Conservation (phyloP, 2,888 invertebrate species). For the Agrotis ipsilon region DNA sequence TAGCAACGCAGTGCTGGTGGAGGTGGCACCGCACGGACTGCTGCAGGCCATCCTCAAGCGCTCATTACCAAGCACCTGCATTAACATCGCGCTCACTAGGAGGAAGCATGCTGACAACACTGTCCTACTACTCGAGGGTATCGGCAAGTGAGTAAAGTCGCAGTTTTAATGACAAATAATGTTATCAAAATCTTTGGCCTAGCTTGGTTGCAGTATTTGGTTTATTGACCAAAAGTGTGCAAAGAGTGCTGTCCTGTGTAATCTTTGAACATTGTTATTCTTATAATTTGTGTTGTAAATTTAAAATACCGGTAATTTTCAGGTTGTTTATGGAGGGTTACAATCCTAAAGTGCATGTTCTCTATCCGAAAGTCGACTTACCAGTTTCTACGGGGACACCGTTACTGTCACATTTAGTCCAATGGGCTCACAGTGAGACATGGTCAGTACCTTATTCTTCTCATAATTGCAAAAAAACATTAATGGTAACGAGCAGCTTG, state of each 20-base stretch:
- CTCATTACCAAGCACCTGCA: conserved; percentile 91
- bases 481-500: not conserved
- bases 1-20: conserved; percentile 94
- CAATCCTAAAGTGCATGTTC: conserved; percentile 92
- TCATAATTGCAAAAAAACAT: not conserved
- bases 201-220: too few species aligned
- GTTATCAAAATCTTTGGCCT: too few species aligned
- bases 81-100: conserved; percentile 94
- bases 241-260: too few species aligned
- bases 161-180: too few species aligned
- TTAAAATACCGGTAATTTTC: conserved; percentile 83
- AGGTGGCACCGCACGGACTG: conserved; percentile 96
- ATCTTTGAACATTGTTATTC: too few species aligned
- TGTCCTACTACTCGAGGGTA: conserved; percentile 89
- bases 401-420: conserved; percentile 94
- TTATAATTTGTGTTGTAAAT: too few species aligned
- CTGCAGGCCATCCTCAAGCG: conserved; percentile 93
- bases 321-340: conserved; percentile 94
- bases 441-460: conserved; percentile 83
- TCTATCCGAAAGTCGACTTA: conserved; percentile 94
- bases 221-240: too few species aligned
- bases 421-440: conserved; percentile 95
- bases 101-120: conserved; percentile 92
- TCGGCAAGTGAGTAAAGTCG: conserved; percentile 81
- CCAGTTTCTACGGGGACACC: conserved; percentile 96